A percentile compares a stretch with the other conserved stretches of the same genome.
phyloP scores from a whole-genome alignment of 1,140 invertebrate genomes.

The Zaprionus inermis region DNA sequence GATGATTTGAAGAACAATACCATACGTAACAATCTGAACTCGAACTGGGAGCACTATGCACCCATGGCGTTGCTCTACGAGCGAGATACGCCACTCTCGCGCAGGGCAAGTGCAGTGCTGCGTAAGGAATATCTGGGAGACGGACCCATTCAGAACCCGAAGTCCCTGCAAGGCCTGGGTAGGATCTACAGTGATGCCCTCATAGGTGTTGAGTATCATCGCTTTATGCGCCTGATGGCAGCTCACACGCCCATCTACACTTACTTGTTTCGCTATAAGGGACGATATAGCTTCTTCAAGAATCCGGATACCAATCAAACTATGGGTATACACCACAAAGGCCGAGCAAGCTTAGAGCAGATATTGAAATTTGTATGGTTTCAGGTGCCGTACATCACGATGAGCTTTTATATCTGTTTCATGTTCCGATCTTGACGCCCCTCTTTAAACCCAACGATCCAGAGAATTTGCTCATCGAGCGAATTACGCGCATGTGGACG shows the following conservation, averaged over 20 bases:
- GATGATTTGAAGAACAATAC: constrained; percentile 61
- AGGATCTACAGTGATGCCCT: constrained; percentile 85
- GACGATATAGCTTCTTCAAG: constrained; percentile 85
- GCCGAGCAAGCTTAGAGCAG: constrained; percentile 61
- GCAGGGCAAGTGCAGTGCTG: constrained; percentile 70
- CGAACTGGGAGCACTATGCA: constrained; percentile 85
- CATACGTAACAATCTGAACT: constrained; percentile 74
- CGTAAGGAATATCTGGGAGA: constrained; percentile 58
- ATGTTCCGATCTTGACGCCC: constrained; percentile 80
- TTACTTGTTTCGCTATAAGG: constrained; percentile 86
- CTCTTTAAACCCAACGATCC: constrained; percentile 83
- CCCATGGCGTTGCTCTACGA: constrained; percentile 86
- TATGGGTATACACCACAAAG: constrained; percentile 59
- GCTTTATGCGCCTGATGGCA: constrained; percentile 84
- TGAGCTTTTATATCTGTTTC: constrained; percentile 87
- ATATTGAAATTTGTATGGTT: neutral
- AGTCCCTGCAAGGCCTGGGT: constrained; percentile 56
- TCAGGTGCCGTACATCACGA: constrained; percentile 87
- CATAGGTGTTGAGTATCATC: constrained; percentile 85
- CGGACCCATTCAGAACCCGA: constrained; percentile 33
- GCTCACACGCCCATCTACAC: constrained; percentile 85
- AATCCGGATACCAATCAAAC: constrained; percentile 83
- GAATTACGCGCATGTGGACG: constrained; percentile 84
- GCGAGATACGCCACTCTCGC: constrained; percentile 84
- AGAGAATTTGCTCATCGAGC: constrained; percentile 84